A percentile compares a stretch with the other conserved stretches of the same genome.
Evolutionary conservation across 2,888 invertebrate genomes (phyloP).

Genomic region (Papilio protenor): DNA sequence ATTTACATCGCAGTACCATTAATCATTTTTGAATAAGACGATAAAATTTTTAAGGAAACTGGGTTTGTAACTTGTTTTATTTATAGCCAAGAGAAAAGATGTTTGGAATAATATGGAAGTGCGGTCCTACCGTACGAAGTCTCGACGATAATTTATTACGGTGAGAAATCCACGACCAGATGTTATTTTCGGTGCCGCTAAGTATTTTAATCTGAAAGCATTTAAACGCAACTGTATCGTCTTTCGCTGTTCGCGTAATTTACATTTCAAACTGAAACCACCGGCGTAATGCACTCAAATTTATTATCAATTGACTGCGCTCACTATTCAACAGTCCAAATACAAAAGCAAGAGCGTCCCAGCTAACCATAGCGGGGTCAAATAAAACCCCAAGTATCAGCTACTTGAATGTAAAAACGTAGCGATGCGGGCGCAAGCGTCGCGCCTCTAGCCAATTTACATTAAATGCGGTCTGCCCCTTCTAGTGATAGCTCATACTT

Average conservation of each 20-base stretch:
- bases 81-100: conserved; percentile 47
- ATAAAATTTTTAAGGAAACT: conserved; percentile 44
- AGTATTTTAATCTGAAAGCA: conserved; percentile 34
- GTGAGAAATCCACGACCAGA: conserved; percentile 42
- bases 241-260: conserved; percentile 43
- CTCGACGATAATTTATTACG: conserved; percentile 47
- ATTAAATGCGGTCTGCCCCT: conserved; percentile 78
- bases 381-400: conserved; percentile 77
- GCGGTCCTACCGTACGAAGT: conserved; percentile 41
- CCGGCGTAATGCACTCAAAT: conserved; percentile 58
- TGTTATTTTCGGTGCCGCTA: conserved; percentile 42
- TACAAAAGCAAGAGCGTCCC: conserved; percentile 71
- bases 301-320: conserved; percentile 69
- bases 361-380: conserved; percentile 67
- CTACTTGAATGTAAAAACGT: conserved; percentile 80
- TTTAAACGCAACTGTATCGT: conserved; percentile 40
- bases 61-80: conserved; percentile 48
- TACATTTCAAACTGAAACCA: conserved; percentile 42
- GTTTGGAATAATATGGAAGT: conserved; percentile 32
- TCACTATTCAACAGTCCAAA: conserved; percentile 70
- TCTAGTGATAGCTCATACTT: conserved; percentile 75
- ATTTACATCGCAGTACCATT: conserved; percentile 33
- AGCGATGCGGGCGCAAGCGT: conserved; percentile 64
- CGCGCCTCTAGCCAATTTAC: conserved; percentile 75
- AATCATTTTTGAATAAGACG: conserved; percentile 44